Conservation (phyloP, 1,140 invertebrate species). For the Xylocopa sonorina region DNA sequence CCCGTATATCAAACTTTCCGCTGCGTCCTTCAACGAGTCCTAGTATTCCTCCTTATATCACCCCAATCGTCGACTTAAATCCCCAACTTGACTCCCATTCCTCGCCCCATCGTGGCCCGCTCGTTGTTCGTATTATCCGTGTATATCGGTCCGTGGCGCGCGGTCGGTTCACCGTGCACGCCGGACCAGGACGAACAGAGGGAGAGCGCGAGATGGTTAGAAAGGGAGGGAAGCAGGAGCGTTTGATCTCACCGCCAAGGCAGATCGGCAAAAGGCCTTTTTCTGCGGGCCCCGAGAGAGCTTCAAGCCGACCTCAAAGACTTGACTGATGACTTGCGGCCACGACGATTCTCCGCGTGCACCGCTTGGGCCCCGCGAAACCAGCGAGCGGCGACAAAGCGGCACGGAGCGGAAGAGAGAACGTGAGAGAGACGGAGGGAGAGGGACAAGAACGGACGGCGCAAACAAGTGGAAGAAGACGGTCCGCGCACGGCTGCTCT, state of each 20-base stretch:
- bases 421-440: not conserved
- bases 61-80: too few species aligned
- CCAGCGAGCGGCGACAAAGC: not conserved
- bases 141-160: constrained; percentile 62
- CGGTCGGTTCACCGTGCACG: constrained; percentile 67
- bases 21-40: not conserved
- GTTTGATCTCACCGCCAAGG: constrained; percentile 77
- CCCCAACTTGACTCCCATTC: constrained; percentile 4
- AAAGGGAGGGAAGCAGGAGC: constrained; percentile 30
- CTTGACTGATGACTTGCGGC: constrained; percentile 77
- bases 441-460: constrained; percentile 1
- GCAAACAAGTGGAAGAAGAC: constrained; percentile 34
- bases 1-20: not conserved
- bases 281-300: constrained; percentile 67
- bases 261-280: constrained; percentile 77
- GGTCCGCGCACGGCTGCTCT: not conserved
- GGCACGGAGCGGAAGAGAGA: not conserved
- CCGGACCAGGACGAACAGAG: constrained; percentile 34
- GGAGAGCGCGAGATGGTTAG: too few species aligned
- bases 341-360: constrained; percentile 49
- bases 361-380: constrained; percentile 18
- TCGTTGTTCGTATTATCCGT: constrained; percentile 54
- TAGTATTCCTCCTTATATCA: constrained; percentile 15
- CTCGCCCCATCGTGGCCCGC: constrained; percentile 16
- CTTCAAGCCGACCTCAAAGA: constrained; percentile 73